phyloP scores from a whole-genome alignment of 2,797 vertebrate species.

The Carcharodon carcharias region DNA sequence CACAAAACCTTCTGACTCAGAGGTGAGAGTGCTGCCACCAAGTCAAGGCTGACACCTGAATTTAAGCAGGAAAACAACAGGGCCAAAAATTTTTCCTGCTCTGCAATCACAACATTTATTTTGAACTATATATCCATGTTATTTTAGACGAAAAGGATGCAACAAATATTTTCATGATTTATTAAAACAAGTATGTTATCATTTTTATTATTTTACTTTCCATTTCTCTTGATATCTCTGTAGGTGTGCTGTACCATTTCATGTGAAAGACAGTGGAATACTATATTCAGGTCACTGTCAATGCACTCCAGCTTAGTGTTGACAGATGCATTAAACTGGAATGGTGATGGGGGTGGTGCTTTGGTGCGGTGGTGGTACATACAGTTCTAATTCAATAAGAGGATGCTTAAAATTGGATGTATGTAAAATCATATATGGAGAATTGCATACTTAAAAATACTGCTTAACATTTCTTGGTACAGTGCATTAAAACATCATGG shows the following conservation, averaged over 20 bases:
- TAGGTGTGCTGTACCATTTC: not conserved
- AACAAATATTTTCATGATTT: not conserved
- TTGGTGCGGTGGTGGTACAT: not conserved
- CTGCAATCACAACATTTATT: not conserved
- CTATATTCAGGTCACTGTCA: not conserved
- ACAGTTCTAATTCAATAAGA: not conserved
- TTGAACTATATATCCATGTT: not conserved
- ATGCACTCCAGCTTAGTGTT: not conserved
- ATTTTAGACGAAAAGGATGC: not conserved
- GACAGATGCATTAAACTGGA: not conserved
- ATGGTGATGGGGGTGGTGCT: not conserved
- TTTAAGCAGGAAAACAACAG: not conserved
- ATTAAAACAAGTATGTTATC: not conserved
- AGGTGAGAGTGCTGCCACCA: not conserved
- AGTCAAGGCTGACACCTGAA: not conserved
- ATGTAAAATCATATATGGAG: not conserved
- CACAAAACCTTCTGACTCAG: not conserved
- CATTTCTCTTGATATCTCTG: not conserved
- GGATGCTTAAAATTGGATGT: not conserved
- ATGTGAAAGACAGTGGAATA: not conserved
- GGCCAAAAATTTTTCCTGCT: not conserved
- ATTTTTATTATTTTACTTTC: not conserved
- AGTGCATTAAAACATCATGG: not conserved
- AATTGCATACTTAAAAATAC: not conserved
- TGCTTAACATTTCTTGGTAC: not conserved